phyloP scores from a whole-genome alignment of 35 echinoderm and acorn worm species.

The Heliocidaris tuberculata region DNA sequence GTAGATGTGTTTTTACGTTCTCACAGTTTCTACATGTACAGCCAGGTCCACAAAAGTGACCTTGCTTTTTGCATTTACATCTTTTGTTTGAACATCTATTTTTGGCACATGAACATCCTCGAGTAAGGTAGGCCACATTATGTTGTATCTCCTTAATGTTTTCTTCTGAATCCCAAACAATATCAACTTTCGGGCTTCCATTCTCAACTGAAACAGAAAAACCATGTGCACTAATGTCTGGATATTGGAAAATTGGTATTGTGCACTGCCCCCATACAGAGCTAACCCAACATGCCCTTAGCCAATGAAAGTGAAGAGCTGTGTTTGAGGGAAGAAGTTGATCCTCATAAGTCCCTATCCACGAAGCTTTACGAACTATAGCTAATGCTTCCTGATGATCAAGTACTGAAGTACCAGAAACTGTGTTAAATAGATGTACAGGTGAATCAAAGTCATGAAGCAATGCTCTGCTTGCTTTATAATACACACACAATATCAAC shows the following conservation, averaged over 20 bases:
- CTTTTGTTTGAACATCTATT: conserved; percentile 28
- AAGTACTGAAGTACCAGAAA: not conserved
- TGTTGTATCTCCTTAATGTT: conserved; percentile 36
- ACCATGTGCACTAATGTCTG: conserved; percentile 41
- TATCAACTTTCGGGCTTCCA: conserved; percentile 1
- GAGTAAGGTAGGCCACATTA: conserved; percentile 26
- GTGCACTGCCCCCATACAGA: not conserved
- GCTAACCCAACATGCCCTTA: conserved; percentile 40
- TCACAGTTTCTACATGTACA: conserved; percentile 39
- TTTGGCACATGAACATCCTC: conserved; percentile 45
- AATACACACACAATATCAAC: conserved; percentile 48
- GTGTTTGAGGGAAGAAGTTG: conserved; percentile 36
- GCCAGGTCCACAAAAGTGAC: conserved; percentile 37
- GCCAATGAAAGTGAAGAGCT: conserved; percentile 44
- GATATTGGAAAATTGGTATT: not conserved
- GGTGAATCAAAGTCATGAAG: conserved; percentile 21
- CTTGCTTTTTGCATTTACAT: conserved; percentile 48
- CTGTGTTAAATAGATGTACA: not conserved
- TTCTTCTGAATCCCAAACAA: conserved; percentile 46
- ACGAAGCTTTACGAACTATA: not conserved
- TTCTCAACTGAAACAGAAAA: not conserved
- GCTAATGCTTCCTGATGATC: conserved; percentile 12
- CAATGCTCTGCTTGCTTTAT: conserved; percentile 16
- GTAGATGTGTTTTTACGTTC: not conserved
- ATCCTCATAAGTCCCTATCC: conserved; percentile 47